Base-by-base conservation (phyloP, 2,888 invertebrate species). In the Entomobrya multifasciata region DNA sequence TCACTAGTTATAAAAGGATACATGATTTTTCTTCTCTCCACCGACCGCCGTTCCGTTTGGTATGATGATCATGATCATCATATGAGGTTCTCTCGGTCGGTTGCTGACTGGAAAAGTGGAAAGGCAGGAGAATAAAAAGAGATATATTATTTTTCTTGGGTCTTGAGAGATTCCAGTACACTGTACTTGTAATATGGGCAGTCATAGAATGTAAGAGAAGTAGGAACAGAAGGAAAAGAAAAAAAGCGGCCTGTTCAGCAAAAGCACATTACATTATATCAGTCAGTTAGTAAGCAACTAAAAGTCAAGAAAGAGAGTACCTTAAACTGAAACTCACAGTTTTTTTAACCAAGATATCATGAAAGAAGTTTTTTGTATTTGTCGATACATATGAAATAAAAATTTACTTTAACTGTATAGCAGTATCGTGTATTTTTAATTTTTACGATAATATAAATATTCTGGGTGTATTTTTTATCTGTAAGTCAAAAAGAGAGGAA, bases 171-270 rank as follows among this genome's bases (percentile, higher is more conserved):
- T n/a, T n/a, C n/a, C n/a, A n/a, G n/a, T n/a, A n/a, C n/a, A n/a
- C n/a, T n/a, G n/a, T n/a, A n/a, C n/a, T 36, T 36, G 36, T 36
- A 36, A 8, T 36, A 8, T 36, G 8, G 8, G 25, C 70, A 70
- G 70, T 49, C 47, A 70, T 47, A 47, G 70, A 49, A 25, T 70
- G 70, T 70, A 11, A 6, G 70, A n/a, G 70, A 70, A n/a, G 47
- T n/a, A 22, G 11, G 47, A 47, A 6, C 44, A 25, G 70, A 70
- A 44, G 25, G 15, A 70, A 25, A 25, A 25, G 25, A 15, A 47
- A 47, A 22, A 20, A 70, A 44, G 70, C 70, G 70, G 70, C 25
- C 49, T 47, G 70, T 30, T 65, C 17, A 65, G 65, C 17, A 65
- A 36, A 30, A n/a, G 65, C 20, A 65, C 15, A 36, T 36, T 36